Conservation (phyloP, 2,888 invertebrate species). For the Gryllus longicercus region DNA sequence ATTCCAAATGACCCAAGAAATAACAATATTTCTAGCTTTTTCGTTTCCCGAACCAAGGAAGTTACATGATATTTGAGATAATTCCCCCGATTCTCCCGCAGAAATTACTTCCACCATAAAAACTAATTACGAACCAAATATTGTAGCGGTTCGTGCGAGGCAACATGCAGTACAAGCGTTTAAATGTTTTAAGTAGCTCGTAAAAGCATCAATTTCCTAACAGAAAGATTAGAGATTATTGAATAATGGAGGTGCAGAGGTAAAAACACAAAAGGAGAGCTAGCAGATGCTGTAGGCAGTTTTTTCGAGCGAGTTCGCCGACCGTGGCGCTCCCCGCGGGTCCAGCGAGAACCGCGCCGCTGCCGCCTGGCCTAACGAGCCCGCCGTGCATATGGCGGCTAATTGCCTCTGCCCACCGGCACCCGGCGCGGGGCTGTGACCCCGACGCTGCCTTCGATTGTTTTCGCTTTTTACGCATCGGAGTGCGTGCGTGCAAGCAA, state of each 20-base stretch:
- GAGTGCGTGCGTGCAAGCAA: neutral
- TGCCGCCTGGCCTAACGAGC: constrained; percentile 5
- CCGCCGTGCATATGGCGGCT: constrained; percentile 7
- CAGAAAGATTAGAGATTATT: constrained; percentile 17
- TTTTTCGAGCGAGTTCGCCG: neutral
- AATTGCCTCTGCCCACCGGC: constrained; percentile 1
- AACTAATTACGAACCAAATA: constrained; percentile 9
- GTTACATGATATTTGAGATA: constrained; percentile 17
- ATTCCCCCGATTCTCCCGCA: constrained; percentile 17
- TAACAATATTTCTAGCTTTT: neutral
- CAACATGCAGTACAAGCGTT: constrained; percentile 3
- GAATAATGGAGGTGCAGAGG: constrained; percentile 4
- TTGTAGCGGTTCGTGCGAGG: constrained; percentile 17
- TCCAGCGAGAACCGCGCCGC: neutral
- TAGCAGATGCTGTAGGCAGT: constrained; percentile 1
- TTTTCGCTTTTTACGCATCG: neutral
- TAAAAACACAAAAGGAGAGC: constrained; percentile 5
- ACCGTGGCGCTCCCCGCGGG: neutral
- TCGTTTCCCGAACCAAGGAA: neutral
- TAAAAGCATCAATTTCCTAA: constrained; percentile 17
- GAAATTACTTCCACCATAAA: constrained; percentile 17
- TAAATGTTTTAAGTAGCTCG: neutral
- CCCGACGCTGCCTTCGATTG: neutral
- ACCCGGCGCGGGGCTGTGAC: neutral
- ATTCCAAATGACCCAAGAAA: neutral